These are phyloP conservation scores for Sinosuthora webbiana DNA, from an alignment of 2,113 vertebrate species.

Conservation along the genomic window DNA sequence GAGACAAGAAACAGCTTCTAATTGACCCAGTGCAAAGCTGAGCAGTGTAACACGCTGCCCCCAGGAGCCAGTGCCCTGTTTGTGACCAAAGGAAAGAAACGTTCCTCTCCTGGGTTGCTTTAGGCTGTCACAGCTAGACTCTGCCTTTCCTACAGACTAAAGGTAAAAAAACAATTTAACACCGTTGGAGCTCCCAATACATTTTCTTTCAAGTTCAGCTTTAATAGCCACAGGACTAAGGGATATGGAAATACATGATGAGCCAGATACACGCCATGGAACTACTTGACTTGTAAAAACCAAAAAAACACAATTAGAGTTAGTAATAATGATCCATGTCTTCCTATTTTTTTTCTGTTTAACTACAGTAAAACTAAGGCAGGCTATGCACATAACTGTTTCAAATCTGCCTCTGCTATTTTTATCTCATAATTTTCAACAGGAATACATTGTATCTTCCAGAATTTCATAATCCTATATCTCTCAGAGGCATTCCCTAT, in stretches of 20 bases:
- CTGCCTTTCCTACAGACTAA: background rate
- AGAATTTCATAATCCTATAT: background rate
- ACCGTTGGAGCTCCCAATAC: background rate
- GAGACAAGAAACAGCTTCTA: background rate
- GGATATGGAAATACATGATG: background rate
- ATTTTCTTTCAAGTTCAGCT: background rate
- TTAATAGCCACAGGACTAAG: background rate
- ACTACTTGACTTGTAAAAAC: background rate
- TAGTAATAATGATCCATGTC: background rate
- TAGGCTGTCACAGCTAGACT: background rate
- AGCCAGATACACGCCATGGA: background rate
- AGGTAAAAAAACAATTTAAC: background rate
- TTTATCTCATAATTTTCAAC: background rate
- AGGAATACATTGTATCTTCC: background rate
- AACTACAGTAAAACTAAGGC: background rate
- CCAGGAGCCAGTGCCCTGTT: background rate
- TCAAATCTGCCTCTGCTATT: background rate
- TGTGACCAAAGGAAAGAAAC: background rate
- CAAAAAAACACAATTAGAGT: background rate
- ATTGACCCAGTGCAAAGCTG: background rate
- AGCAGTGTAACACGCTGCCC: background rate
- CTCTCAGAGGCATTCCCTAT: background rate
- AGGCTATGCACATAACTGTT: background rate
- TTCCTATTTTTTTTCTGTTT: background rate
- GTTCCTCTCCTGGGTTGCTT: background rate